Percentiles rank a stretch among this genome's conserved stretches.
Conservation (phyloP, 2,888 invertebrate genomes). For the Phaedon cochleariae region DNA sequence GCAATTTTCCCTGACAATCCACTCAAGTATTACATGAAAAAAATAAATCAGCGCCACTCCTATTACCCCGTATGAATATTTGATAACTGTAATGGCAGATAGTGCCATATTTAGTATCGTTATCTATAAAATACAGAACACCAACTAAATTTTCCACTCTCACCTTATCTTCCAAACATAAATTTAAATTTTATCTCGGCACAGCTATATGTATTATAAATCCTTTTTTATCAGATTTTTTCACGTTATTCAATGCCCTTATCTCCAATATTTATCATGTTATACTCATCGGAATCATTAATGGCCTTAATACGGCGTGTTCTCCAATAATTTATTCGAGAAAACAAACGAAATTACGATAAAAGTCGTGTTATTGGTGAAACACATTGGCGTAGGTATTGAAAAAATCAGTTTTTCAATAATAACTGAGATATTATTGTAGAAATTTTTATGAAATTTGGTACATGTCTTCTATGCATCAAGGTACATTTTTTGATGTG, state of each 20-base stretch:
- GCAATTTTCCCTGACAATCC: no score
- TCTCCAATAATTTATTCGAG: slow-evolving; percentile 23
- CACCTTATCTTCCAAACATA: neutral
- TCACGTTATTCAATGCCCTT: neutral
- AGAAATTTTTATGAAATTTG: no score
- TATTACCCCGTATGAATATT: no score
- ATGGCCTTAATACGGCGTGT: slow-evolving; percentile 6
- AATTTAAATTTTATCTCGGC: slow-evolving; percentile 19
- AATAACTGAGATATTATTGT: no score
- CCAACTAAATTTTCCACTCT: neutral
- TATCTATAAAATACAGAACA: neutral
- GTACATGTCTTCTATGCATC: no score
- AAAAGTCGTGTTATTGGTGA: slow-evolving; percentile 14
- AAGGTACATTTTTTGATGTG: no score
- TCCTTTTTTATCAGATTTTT: neutral
- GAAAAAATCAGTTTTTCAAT: no score
- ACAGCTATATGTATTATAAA: neutral
- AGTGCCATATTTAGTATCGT: neutral
- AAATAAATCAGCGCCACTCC: no score
- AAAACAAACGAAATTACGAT: slow-evolving; percentile 28
- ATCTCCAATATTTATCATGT: slow-evolving; percentile 19
- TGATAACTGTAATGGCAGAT: no score
- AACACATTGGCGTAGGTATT: neutral
- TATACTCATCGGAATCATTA: slow-evolving; percentile 13
- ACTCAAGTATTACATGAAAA: no score